phyloP scores from a whole-genome alignment of 2,888 invertebrate species.

The Yponomeuta malinellus region DNA sequence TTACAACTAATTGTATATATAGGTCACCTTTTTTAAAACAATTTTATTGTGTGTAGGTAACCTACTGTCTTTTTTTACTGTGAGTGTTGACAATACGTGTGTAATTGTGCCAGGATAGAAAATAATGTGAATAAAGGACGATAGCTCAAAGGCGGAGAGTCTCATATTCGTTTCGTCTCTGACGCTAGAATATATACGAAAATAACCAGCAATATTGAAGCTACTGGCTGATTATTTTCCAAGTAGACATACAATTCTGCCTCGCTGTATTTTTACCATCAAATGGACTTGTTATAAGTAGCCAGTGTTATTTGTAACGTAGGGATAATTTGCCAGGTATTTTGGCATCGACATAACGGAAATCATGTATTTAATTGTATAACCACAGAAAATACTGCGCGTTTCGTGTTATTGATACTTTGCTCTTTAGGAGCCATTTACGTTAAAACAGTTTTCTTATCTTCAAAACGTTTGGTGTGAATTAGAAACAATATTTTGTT shows the following conservation, averaged over 20 bases:
- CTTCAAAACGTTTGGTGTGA: too few relatives aligned
- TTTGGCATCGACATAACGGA: too few relatives aligned
- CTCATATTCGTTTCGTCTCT: background rate
- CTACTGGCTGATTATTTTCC: background rate
- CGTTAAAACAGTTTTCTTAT: background rate
- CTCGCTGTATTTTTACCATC: too few relatives aligned
- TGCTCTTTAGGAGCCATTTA: background rate
- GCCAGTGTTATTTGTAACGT: too few relatives aligned
- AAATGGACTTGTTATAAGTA: too few relatives aligned
- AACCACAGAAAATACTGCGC: too few relatives aligned
- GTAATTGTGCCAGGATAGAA: background rate
- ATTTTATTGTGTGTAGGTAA: background rate
- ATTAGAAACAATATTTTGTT: too few relatives aligned
- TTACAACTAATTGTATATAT: too few relatives aligned
- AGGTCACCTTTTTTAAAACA: background rate
- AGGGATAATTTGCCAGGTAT: too few relatives aligned
- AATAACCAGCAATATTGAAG: background rate
- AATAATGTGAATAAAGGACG: background rate
- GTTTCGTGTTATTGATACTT: too few relatives aligned
- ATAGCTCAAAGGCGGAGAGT: constrained; percentile 6
- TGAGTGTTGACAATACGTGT: background rate
- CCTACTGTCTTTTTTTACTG: background rate
- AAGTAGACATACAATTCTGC: too few relatives aligned
- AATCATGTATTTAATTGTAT: too few relatives aligned
- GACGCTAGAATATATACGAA: background rate